Conservation (phyloP, 2,888 invertebrate species). For the Gryllus longicercus region DNA sequence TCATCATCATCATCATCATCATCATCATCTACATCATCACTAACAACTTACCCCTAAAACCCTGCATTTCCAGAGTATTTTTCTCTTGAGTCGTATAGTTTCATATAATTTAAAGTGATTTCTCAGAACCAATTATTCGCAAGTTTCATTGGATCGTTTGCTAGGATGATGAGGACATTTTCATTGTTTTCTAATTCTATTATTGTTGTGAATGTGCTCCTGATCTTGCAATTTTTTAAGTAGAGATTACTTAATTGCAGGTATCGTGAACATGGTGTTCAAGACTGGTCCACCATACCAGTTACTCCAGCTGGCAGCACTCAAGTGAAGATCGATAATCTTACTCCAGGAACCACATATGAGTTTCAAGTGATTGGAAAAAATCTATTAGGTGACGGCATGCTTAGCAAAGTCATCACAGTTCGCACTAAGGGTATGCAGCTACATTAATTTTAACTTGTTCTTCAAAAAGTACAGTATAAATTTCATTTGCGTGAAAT, state of each 20-base stretch:
- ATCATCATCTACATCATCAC: too few relatives aligned
- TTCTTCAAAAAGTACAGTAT: too few relatives aligned
- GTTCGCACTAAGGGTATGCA: constrained; percentile 81
- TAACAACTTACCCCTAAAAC: too few relatives aligned
- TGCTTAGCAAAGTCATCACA: constrained; percentile 90
- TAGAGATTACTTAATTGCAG: constrained; percentile 42
- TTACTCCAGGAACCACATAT: constrained; percentile 86
- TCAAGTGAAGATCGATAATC: constrained; percentile 80
- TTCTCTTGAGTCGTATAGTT: too few relatives aligned
- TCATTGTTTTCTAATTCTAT: background rate
- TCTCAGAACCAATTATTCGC: too few relatives aligned
- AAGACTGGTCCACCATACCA: constrained; percentile 89
- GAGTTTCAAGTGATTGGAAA: constrained; percentile 95
- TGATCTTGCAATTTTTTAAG: constrained; percentile 23
- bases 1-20: too few relatives aligned
- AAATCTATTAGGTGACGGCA: constrained; percentile 90
- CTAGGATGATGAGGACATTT: background rate
- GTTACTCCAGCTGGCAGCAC: constrained; percentile 91
- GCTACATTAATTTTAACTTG: too few relatives aligned
- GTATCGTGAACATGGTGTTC: constrained; percentile 81
- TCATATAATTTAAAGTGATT: too few relatives aligned
- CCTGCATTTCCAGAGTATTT: too few relatives aligned
- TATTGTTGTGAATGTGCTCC: background rate
- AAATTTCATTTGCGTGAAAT: too few relatives aligned
- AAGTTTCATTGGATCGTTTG: too few relatives aligned